Evolutionary conservation across 2,888 invertebrate genomes (phyloP).

Genomic region (Rotaria magnacalcarata): DNA sequence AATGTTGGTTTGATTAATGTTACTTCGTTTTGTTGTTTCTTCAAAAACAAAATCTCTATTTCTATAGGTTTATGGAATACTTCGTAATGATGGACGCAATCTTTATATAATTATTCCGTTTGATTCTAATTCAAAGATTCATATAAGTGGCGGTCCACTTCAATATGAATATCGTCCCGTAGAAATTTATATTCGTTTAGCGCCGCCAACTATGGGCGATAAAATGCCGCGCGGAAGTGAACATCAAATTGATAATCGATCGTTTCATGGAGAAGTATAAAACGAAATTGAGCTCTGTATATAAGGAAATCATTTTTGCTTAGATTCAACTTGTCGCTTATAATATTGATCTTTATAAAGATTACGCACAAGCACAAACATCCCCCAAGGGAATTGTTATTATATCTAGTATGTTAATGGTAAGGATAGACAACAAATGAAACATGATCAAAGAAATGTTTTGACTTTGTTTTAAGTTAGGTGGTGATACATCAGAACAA

Average conservation of each 20-base stretch:
- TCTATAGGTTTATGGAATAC: background rate
- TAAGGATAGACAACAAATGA: conserved; percentile 55
- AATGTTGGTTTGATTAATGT: background rate
- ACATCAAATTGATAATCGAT: conserved; percentile 82
- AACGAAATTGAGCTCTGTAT: too few relatives aligned
- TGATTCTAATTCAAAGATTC: conserved; percentile 31
- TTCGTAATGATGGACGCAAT: conserved; percentile 30
- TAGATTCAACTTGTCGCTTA: conserved; percentile 97
- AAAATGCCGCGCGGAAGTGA: conserved; percentile 78
- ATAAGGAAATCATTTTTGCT: conserved; percentile 54
- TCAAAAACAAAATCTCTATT: background rate
- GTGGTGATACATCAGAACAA: background rate
- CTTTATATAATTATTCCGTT: background rate
- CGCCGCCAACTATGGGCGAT: conserved; percentile 67
- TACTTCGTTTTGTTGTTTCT: too few relatives aligned
- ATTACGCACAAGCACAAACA: conserved; percentile 87
- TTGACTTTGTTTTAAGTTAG: background rate
- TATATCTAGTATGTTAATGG: conserved; percentile 87
- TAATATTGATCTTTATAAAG: conserved; percentile 91
- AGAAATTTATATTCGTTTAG: conserved; percentile 84
- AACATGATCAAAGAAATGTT: background rate
- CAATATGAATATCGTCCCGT: conserved; percentile 73
- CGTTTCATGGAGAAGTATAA: conserved; percentile 75
- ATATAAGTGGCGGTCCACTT: conserved; percentile 73
- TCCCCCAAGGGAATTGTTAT: conserved; percentile 91